Base-by-base conservation (phyloP, 2,113 vertebrate species). In the Castor canadensis region DNA sequence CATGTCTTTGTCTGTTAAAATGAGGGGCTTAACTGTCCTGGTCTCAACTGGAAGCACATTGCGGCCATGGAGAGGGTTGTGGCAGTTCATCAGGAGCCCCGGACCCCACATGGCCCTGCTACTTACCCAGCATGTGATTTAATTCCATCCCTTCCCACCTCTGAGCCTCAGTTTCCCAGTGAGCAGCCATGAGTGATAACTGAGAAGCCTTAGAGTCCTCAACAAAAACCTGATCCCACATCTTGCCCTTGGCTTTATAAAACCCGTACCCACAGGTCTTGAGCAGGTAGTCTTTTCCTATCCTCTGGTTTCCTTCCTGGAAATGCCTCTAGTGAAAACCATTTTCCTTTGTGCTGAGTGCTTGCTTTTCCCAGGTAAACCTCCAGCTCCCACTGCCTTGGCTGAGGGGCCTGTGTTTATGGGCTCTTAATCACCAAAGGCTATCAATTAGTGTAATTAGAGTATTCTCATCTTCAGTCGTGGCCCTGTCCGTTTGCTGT, bases 371-470 rank as follows among this genome's bases (percentile, higher is more conserved):
- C 38, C 30, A n/a, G 67, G 22, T 58, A 30, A 67, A 47, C 38
- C 56, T 89, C 89, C 66, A 96, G 92, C 79, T 6, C 69, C 71
- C 80, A 56, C 49, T 79, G 49, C 24, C 76, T 66, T 84, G 76
- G 85, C n/a, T 26, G 43, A 45, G 22, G 19, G 60, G 17, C 66
- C 56, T 72, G 32, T 69, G 69, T 77, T 90, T 87, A 90, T 90
- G 56, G 10, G 54, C 49, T 84, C 93, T 89, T 73, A 62, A 80
- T 90, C 76, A 79, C 40, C n/a, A 91, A 93, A 84, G 13, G 10
- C n/a, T 79, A 82, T 93, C 81, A 96, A 49, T 95, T 95, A 80
- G 72, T 75, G 30, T 87, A 89, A 89, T 91, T 83, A 93, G 28
- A 40, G n/a, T 54, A 28, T 76, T 87, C 43, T 85, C 40, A 60